Evolutionary conservation across 2,888 invertebrate genomes (phyloP).

Genomic region (Papilio protenor): DNA sequence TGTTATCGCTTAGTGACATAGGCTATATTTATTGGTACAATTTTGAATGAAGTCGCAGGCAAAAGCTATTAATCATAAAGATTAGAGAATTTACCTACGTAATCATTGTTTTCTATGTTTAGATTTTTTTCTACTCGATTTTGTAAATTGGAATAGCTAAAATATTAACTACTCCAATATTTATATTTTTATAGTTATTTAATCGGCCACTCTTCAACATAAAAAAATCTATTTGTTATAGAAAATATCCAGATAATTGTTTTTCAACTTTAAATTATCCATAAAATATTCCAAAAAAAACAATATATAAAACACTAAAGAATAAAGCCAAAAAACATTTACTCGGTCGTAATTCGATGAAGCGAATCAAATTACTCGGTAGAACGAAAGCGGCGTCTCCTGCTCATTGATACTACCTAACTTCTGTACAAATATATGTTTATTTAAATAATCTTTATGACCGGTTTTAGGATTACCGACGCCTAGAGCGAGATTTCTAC

Average conservation of each 20-base stretch:
- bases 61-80: no score
- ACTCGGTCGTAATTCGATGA: slow-evolving; percentile 39
- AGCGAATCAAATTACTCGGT: slow-evolving; percentile 28
- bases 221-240: not conserved
- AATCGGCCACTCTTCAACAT: not conserved
- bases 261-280: not conserved
- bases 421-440: not conserved
- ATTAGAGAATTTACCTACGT: no score
- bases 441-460: not conserved
- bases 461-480: not conserved
- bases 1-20: no score
- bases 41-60: no score
- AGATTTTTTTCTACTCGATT: no score
- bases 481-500: no score
- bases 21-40: no score
- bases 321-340: slow-evolving; percentile 37
- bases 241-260: not conserved
- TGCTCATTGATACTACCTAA: slow-evolving; percentile 28
- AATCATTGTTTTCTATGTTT: no score
- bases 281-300: slow-evolving; percentile 14
- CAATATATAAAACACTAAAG: slow-evolving; percentile 2
- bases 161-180: no score
- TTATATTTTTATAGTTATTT: not conserved
- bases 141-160: no score
- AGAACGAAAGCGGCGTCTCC: slow-evolving; percentile 7